Evolutionary conservation across 2,797 vertebrate species (phyloP).

Genomic region (Microhierax caerulescens): DNA sequence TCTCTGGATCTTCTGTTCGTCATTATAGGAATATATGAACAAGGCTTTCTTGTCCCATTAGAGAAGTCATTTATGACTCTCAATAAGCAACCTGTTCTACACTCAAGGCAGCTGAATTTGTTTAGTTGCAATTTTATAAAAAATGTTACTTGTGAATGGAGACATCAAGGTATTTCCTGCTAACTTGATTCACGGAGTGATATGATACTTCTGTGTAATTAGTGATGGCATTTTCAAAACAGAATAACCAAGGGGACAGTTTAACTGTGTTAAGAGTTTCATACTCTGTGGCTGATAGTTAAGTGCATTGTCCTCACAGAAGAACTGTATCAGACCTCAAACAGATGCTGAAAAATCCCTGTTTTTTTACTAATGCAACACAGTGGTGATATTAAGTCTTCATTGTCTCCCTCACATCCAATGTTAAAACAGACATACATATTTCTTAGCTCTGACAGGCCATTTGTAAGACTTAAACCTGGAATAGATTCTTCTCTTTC

Average conservation of each 20-base stretch:
- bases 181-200: conserved; percentile 28
- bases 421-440: background rate
- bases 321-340: conserved; percentile 53
- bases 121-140: background rate
- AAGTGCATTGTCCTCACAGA: conserved; percentile 42
- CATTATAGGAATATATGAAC: background rate
- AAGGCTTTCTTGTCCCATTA: background rate
- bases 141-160: background rate
- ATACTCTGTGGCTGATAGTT: conserved; percentile 31
- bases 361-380: conserved; percentile 13
- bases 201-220: conserved; percentile 51
- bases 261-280: conserved; percentile 41
- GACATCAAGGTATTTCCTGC: background rate
- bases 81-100: background rate
- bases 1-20: background rate
- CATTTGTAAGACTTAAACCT: background rate
- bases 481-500: background rate
- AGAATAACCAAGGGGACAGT: conserved; percentile 31
- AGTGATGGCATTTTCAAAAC: conserved; percentile 57
- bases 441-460: conserved; percentile 13
- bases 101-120: background rate
- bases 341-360: conserved; percentile 48
- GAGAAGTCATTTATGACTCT: background rate
- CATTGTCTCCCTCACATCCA: background rate
- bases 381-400: conserved; percentile 14